phyloP scores from a whole-genome alignment of 2,888 invertebrate species.

The Amphiduros pacificus region DNA sequence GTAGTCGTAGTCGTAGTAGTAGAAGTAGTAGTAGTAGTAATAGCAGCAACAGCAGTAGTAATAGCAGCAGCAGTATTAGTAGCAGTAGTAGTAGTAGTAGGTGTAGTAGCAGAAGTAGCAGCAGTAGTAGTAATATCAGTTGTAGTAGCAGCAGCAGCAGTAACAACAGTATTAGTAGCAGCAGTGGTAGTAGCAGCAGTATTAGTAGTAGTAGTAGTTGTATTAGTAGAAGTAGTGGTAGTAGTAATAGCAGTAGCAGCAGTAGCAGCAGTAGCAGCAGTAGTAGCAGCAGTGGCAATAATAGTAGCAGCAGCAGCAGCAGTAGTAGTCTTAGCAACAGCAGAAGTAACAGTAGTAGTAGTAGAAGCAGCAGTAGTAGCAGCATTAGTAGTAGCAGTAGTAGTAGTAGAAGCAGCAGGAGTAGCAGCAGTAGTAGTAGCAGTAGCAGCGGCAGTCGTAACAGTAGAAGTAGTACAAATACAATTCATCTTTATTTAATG shows the following conservation, averaged over 20 bases:
- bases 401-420: slow-evolving; percentile 18
- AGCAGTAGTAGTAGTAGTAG: no score
- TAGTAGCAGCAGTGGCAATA: slow-evolving; percentile 15
- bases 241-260: slow-evolving; percentile 15
- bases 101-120: no score
- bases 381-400: slow-evolving; percentile 21
- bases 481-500: no score
- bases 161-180: no score
- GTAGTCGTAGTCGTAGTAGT: no score
- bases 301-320: slow-evolving; percentile 17
- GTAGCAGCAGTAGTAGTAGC: slow-evolving; percentile 10
- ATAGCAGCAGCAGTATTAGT: no score
- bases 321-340: slow-evolving; percentile 20
- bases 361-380: slow-evolving; percentile 18
- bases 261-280: slow-evolving; percentile 19
- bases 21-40: no score
- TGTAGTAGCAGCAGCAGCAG: no score
- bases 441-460: slow-evolving; percentile 2
- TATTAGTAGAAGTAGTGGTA: slow-evolving; percentile 7
- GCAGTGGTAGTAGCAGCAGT: no score
- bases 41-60: no score
- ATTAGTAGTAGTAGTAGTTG: no score
- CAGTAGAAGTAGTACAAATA: not conserved
- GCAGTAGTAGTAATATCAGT: no score
- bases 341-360: slow-evolving; percentile 21